Evolutionary conservation across 1,140 invertebrate species (phyloP).

Genomic region (Mamestra configurata): DNA sequence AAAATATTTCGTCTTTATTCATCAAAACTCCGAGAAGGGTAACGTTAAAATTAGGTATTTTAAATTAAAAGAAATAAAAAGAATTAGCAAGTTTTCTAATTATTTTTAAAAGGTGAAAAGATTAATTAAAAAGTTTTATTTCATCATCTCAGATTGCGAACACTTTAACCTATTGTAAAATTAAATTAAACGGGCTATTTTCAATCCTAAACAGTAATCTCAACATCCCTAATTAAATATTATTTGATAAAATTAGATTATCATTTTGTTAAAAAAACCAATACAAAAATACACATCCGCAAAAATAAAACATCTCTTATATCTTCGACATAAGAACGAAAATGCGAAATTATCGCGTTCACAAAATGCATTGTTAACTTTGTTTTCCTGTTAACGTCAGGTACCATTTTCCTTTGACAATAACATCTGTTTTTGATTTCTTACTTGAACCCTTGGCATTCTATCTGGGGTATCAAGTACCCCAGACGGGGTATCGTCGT

Average conservation of each 20-base stretch:
- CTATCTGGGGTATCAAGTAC: conserved; percentile 67
- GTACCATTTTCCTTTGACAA: conserved; percentile 67
- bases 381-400: conserved; percentile 65
- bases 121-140: no score
- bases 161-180: no score
- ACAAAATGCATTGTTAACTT: conserved; percentile 10
- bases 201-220: conserved; percentile 7
- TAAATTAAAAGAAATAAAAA: no score
- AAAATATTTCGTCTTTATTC: background rate
- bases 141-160: no score
- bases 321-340: background rate
- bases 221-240: conserved; percentile 54
- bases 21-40: background rate
- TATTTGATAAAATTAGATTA: conserved; percentile 49
- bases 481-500: conserved; percentile 6
- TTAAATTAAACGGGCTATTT: background rate
- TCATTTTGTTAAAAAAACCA: conserved; percentile 28
- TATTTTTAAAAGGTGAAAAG: no score
- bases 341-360: background rate
- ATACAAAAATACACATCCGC: background rate
- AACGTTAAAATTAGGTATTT: background rate
- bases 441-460: conserved; percentile 71
- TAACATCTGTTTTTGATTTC: conserved; percentile 72
- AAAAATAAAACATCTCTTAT: background rate
- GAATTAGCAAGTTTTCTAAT: no score